Base-by-base conservation (phyloP, 2,888 invertebrate species). In the Heliconius erato region DNA sequence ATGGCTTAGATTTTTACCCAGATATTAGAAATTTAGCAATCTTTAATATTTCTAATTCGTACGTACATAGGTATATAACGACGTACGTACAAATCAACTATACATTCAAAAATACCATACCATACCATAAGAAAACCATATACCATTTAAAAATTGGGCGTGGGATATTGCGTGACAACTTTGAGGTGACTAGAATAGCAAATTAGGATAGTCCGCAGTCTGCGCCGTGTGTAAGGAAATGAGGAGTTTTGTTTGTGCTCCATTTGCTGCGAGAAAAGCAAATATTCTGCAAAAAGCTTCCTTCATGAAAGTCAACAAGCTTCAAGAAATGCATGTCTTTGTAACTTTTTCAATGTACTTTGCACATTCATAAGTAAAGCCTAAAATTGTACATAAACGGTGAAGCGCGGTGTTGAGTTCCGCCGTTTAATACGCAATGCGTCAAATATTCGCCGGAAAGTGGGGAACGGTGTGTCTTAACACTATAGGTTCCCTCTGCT, bases 161-260 rank as follows among this genome's bases (percentile, higher is more conserved):
- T 40, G 26, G 14, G 40, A 44, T 3, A 7, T 65, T n/a, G 78
- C 35, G 68, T 59, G 44, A 23, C 19, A 26, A 71, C 23, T 79
- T 59, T 69, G 16, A 79, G 40, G 54, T 54, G 69, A 59, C 79
- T 80, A 67, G 67, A 80, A 82, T 67, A 74, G 28, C 67, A 80
- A 78, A 83, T 83, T 83, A 80, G 80, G 82, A 80, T 74, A 74
- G 9, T 68, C 77, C 78, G 49, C 65, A 84, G 80, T 49, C 81
- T 82, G 63, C 63, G 65, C 16, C 65, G 67, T 74, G 82, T 83
- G 86, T 28, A 81, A 84, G 79, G 87, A 86, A 87, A 88, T 87
- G 86, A 88, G 87, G 85, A 84, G 85, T 87, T 87, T 86, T 87
- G 87, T 88, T 86, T 86, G 87, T 84, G 85, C 80, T 85, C 86